Evolutionary conservation across 2,113 vertebrate species (phyloP), one percentile per base, ranked within the genome.

Genomic region (Bolborhynchus lineola): DNA sequence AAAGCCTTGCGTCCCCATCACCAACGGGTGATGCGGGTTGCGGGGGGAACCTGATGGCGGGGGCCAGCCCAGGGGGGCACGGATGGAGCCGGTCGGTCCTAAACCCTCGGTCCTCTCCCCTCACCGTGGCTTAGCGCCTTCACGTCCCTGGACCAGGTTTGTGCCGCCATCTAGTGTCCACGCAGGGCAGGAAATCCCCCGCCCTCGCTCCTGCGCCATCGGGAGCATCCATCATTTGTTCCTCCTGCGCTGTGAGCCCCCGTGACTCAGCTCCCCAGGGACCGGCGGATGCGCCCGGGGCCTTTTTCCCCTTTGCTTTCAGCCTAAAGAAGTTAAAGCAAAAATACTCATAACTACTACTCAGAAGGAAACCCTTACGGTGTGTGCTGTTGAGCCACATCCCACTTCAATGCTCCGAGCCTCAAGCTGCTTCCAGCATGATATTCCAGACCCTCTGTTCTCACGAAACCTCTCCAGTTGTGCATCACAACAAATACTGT

Each of bases 151-250:
- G 52, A 4, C 71, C 68, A 59, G 42, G 71, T 31, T 47, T 4
- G 14, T 83, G 92, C 50, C 70, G 96, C 94, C 95, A 94, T 39
- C 96, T 95, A 91, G 86, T 5, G 95, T 49, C 78, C n/a, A 1
- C 5, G 46, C 46, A 11, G 9, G 53, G 3, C 26, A 12, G 37
- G 20, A 13, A 24, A 18, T 2, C 37, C 8, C 39, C 37, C 20
- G 3, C 37, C 15, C 26, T 28, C 20, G 29, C 13, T 6, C 16
- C 12, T 6, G 18, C 24, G 2, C 25, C 6, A 4, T 0, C 19
- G 3, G 24, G 11, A 3, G 0, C 79, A 3, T 4, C 46, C 64
- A 1, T 13, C 64, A 2, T 5, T 11, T 5, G 15, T 7, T 37
- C 50, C 35, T 29, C 6, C 5, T 0, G 35, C 1, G 57, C 63